These are phyloP conservation scores for Gymnopithys bicolor DNA, from an alignment of 2,797 vertebrate species.

Conservation along the genomic window DNA sequence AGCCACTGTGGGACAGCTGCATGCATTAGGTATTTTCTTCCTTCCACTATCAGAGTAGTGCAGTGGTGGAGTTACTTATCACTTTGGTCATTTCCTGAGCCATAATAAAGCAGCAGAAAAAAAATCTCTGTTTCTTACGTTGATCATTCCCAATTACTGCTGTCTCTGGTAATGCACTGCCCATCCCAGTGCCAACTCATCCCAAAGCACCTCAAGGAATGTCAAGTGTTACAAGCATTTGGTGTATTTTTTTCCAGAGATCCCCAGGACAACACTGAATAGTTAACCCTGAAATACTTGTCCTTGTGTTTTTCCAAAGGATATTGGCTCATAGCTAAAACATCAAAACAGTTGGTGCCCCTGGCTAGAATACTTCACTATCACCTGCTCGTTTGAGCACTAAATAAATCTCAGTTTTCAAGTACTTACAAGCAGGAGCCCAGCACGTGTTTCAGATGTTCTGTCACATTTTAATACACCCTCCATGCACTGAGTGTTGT, in stretches of 20 bases:
- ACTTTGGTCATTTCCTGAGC: background rate
- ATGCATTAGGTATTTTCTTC: background rate
- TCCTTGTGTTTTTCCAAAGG: conserved; percentile 10
- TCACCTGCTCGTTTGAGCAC: conserved; percentile 45
- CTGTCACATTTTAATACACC: conserved; percentile 20
- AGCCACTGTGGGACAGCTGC: background rate
- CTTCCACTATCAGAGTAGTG: background rate
- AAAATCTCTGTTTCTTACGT: background rate
- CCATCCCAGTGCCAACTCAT: background rate
- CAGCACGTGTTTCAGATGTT: conserved; percentile 51
- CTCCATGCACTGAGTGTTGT: background rate
- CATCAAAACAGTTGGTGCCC: conserved; percentile 54
- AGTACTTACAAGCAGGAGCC: conserved; percentile 61
- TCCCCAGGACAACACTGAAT: background rate
- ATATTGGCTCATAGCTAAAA: conserved; percentile 15
- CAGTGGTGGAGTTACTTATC: background rate
- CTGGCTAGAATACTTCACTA: conserved; percentile 61
- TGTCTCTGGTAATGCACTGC: background rate
- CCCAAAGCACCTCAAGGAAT: background rate
- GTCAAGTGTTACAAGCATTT: accelerated
- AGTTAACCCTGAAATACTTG: background rate
- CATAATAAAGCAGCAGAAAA: background rate
- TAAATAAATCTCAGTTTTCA: conserved; percentile 67
- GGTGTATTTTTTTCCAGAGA: background rate
- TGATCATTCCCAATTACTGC: background rate